Conservation (phyloP, 2,797 vertebrate species). For the Sebastiscus albofasciatus region DNA sequence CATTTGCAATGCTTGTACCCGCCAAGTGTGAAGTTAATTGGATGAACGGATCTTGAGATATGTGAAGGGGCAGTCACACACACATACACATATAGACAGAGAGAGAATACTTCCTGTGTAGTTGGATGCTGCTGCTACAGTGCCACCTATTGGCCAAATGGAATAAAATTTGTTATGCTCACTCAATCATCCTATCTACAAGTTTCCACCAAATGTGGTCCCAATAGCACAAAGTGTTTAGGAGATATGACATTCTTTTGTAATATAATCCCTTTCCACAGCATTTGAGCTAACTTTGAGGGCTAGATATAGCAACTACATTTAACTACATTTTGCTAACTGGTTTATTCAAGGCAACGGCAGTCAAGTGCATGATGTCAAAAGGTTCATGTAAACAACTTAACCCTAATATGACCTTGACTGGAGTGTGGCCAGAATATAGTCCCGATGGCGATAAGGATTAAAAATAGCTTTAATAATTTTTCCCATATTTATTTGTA, state of each 20-base stretch:
- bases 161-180: neutral
- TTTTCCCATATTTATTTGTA: slow-evolving; percentile 16
- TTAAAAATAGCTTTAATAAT: neutral
- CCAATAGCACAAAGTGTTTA: neutral
- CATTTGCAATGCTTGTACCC: too few species aligned
- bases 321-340: neutral
- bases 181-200: neutral
- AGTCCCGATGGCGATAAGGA: neutral
- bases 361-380: neutral
- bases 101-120: neutral
- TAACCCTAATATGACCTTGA: neutral
- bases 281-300: neutral
- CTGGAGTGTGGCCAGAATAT: neutral
- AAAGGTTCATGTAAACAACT: slow-evolving; percentile 25
- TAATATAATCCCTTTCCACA: neutral
- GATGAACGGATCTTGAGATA: neutral
- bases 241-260: neutral
- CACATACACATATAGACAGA: neutral
- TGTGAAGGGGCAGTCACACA: neutral
- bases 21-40: neutral
- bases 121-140: neutral
- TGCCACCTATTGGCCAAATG: neutral
- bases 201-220: neutral
- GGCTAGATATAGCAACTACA: neutral
- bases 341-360: neutral